Conservation (phyloP, 1,140 invertebrate genomes). For the Aphelinus atriplicis region DNA sequence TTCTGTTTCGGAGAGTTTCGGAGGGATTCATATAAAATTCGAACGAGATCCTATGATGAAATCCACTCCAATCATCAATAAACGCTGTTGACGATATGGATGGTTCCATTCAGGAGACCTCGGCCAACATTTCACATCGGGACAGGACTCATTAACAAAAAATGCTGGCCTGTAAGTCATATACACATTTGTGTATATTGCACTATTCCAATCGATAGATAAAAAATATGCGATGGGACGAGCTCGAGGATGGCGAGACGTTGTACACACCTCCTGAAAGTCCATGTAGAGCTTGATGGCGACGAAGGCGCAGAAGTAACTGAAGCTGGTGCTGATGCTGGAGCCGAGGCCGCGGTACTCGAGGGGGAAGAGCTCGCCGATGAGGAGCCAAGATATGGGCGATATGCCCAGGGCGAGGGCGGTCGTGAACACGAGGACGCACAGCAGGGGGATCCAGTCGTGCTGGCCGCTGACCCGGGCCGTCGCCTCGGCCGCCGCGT, state of each 20-base stretch:
- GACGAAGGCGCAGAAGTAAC: slow-evolving; percentile 88
- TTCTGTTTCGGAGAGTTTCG: too few relatives aligned
- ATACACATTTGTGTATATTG: too few relatives aligned
- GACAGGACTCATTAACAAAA: too few relatives aligned
- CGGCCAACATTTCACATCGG: too few relatives aligned
- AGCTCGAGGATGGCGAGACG: not conserved
- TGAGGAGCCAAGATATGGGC: slow-evolving; percentile 88
- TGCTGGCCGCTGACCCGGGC: slow-evolving; percentile 64
- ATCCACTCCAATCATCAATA: too few relatives aligned
- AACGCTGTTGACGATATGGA: too few relatives aligned
- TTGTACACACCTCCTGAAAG: slow-evolving; percentile 73
- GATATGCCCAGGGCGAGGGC: slow-evolving; percentile 89
- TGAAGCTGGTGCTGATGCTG: slow-evolving; percentile 84
- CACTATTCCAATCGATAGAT: too few relatives aligned
- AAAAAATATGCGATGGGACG: too few relatives aligned
- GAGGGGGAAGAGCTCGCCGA: slow-evolving; percentile 87
- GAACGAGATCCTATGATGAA: too few relatives aligned
- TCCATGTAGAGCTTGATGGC: slow-evolving; percentile 89
- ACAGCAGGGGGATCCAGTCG: slow-evolving; percentile 85
- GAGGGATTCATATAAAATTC: too few relatives aligned
- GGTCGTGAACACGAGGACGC: slow-evolving; percentile 82
- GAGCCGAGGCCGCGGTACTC: slow-evolving; percentile 86
- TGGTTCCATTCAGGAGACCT: too few relatives aligned
- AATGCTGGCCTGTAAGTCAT: too few relatives aligned
- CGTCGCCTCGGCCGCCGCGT: slow-evolving; percentile 45